These are phyloP conservation scores for Micrastur ruficollis DNA, from an alignment of 2,797 vertebrate species.

Conservation along the genomic window DNA sequence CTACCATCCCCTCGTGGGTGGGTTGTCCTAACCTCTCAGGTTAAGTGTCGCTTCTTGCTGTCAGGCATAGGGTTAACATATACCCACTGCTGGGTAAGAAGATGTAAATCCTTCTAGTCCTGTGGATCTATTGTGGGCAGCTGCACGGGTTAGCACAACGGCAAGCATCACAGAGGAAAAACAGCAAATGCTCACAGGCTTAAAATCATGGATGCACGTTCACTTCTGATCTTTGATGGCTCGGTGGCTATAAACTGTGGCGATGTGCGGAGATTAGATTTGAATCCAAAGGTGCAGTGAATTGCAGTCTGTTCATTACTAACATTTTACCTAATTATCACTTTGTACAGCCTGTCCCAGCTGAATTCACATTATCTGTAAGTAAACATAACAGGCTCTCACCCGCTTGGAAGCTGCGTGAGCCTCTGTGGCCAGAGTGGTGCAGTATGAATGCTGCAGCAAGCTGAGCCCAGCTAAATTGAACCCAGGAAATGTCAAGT, in stretches of 20 bases:
- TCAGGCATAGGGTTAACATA: neutral
- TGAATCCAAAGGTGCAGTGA: neutral
- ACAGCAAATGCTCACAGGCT: neutral
- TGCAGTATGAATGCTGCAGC: neutral
- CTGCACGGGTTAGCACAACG: neutral
- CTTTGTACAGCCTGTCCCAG: neutral
- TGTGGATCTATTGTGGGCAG: neutral
- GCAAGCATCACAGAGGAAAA: neutral
- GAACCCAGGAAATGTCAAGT: neutral
- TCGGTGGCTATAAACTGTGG: neutral
- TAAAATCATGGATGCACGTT: neutral
- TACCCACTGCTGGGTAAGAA: neutral
- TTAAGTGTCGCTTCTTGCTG: neutral
- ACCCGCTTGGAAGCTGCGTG: neutral
- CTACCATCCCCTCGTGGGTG: neutral
- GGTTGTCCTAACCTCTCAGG: neutral
- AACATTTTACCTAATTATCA: neutral
- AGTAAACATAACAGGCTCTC: neutral
- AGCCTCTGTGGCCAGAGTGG: neutral
- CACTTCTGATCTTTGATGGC: neutral
- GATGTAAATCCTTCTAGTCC: neutral
- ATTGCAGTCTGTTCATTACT: neutral
- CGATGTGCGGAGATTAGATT: neutral
- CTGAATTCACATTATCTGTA: neutral
- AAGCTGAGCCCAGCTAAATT: neutral